Evolutionary conservation across 1,140 invertebrate species (phyloP), one percentile per base, ranked within the genome.

Genomic region (Drosophila nigrodunni): DNA sequence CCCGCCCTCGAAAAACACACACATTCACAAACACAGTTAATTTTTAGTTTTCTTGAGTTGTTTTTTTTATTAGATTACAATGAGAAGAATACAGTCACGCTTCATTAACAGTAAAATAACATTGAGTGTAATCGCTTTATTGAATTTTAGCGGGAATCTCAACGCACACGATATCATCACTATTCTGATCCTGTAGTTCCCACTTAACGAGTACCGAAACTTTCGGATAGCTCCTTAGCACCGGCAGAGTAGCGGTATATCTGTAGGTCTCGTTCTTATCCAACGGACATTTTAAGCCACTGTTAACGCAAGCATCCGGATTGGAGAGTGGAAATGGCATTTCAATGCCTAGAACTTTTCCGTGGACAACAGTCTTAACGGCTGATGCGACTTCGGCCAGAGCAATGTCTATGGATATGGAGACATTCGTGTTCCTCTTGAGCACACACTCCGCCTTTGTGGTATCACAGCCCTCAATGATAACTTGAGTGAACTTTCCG

Each of bases 251-350:
- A 0, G 95, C 93, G 25, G 67, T 93, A 86, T 96, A 97, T 61
- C 91, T 93, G 58, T 95, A 95, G 5, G 91, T 87, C 66, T 93
- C 85, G 2, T 93, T 94, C 44, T 93, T 92, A 60, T 93, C 93
- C 4, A 97, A 65, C 0, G 96, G 96, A 80, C 96, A 97, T 6
- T 87, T 90, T 1, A 97, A 78, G 0, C 95, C 95, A 41, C 94
- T 94, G 67, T 94, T 93, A 34, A 93, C 82, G 86, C 96, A 97
- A 6, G 94, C 96, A 87, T 97, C 93, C 0, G 94, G 93, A 81
- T 97, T 94, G 7, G 94, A 91, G 66, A 97, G 80, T 9, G 94
- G 94, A 86, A 97, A 97, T 25, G 96, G 95, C 66, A 96, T 93
- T 1, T 95, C 94, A 10, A 96, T 85, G 50, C 94, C 95, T 87